These are phyloP conservation scores for Artemia sinica DNA, from an alignment of 2,888 invertebrate species.

Conservation along the genomic window DNA sequence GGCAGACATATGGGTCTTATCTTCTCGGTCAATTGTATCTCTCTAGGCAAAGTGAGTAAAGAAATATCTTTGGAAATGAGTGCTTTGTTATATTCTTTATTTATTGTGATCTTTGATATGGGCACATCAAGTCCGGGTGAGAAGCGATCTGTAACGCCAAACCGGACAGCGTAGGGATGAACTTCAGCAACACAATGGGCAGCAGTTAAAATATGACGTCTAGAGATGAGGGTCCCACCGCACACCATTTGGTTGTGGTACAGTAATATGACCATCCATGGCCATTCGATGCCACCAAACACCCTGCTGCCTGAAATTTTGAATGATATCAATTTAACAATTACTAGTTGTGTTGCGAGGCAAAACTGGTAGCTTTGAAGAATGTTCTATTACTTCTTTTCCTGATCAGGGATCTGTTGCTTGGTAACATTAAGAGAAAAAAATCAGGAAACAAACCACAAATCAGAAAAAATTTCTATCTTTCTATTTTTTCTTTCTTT, in stretches of 20 bases:
- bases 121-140: neutral
- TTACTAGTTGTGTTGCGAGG: no score
- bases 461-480: no score
- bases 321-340: neutral
- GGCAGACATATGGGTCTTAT: neutral
- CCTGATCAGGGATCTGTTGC: no score
- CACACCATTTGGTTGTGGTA: slow-evolving; percentile 11
- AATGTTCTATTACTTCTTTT: no score
- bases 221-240: slow-evolving; percentile 2
- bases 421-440: no score
- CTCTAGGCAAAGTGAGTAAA: neutral
- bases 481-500: no score
- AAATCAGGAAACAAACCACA: no score
- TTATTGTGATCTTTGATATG: neutral
- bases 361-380: no score
- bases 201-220: neutral
- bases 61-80: slow-evolving; percentile 6
- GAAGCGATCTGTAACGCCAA: slow-evolving; percentile 3
- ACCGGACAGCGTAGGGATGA: neutral
- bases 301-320: neutral
- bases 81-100: slow-evolving; percentile 7
- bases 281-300: neutral
- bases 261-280: slow-evolving; percentile 3
- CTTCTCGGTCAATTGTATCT: neutral
- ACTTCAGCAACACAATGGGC: slow-evolving; percentile 1